Base-by-base conservation (phyloP, 2,888 invertebrate species). In the Aphidoletes aphidimyza region DNA sequence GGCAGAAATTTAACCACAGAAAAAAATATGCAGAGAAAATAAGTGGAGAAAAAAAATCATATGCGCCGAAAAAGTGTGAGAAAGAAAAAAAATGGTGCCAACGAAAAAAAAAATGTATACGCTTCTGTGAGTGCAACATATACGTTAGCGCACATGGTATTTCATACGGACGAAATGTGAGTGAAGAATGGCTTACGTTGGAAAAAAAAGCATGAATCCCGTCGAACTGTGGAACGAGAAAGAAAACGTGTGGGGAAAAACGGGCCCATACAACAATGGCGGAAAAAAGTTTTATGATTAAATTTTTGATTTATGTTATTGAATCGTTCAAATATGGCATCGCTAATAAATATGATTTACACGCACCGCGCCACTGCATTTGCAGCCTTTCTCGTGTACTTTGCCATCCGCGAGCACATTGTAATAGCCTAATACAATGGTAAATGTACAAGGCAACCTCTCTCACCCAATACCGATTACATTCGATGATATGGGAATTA, bases 301-400 rank as follows among this genome's bases (percentile, higher is more conserved):
- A 81, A 81, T 81, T 81, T 81, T 81, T 81, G 81, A 81, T 81
- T 81, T 81, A 81, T 81, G 81, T 81, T 81, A 81, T 81, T 81
- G 81, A 81, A 81, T 81, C 37, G 81, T 81, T 37, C 81, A 81
- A 81, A 81, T 37, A 37, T 36, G n/a, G 81, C 81, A 37, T 81
- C n/a, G 22, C 69, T 69, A 30, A 69, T 69, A 69, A 69, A 69
- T 30, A 69, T 69, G 69, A 37, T 22, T 81, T 37, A 81, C n/a
- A 81, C 37, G 42, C 14, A 42, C 42, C 14, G 42, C n/a, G n/a
- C n/a, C n/a, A n/a, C n/a, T n/a, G 42, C 6, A 42, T 42, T 6
- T 42, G 42, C 6, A 42, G 42, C 42, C 42, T 14, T 14, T 9
- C 42, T 42, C 42, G 42, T 42, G 42, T 42, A 14, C 42, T 9